Evolutionary conservation across 2,888 invertebrate genomes (phyloP).

Genomic region (Limnephilus lunatus): DNA sequence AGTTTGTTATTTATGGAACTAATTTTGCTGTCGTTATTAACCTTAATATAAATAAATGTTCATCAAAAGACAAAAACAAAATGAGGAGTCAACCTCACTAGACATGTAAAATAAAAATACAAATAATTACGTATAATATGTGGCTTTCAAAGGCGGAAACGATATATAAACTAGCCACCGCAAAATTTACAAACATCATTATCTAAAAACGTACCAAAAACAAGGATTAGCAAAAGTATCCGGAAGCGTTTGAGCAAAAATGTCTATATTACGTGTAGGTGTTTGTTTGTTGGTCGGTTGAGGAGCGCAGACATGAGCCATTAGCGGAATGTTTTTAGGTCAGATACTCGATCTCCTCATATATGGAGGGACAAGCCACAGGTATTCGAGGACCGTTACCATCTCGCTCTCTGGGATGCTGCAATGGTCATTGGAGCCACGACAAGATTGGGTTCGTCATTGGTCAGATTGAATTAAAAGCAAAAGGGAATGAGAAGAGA

Average conservation of each 20-base stretch:
- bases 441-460: neutral
- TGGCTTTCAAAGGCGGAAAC: neutral
- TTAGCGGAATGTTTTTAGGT: conserved; percentile 26
- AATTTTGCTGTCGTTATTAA: too few relatives aligned
- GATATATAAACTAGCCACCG: neutral
- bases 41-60: too few relatives aligned
- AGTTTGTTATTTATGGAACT: too few relatives aligned
- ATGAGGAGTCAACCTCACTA: too few relatives aligned
- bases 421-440: neutral
- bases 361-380: conserved; percentile 29
- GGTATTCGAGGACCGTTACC: conserved; percentile 38
- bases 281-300: neutral
- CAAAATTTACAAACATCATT: neutral
- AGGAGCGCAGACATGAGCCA: neutral
- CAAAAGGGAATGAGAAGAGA: neutral
- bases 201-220: neutral
- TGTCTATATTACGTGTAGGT: neutral
- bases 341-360: conserved; percentile 39
- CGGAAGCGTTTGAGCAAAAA: neutral
- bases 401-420: neutral
- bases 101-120: neutral
- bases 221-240: neutral
- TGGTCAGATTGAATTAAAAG: neutral
- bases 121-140: neutral
- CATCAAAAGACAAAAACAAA: too few relatives aligned